Evolutionary conservation across 23 tunicate genomes (phyloP).

Genomic region (Clavelina lepadiformis): DNA sequence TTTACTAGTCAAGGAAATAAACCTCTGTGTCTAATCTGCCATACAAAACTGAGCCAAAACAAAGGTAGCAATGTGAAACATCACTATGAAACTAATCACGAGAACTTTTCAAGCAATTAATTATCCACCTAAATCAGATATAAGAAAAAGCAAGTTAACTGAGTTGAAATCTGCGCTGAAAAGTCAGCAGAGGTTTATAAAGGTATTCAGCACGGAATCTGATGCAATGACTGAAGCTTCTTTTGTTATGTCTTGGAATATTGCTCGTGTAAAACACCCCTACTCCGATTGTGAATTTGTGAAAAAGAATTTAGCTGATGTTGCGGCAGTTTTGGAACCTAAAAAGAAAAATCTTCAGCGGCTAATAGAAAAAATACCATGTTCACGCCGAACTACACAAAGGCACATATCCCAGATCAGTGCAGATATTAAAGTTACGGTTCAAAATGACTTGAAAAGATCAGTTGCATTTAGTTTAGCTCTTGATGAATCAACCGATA

Average conservation of each 20-base stretch:
- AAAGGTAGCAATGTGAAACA: too few species aligned
- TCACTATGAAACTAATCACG: too few species aligned
- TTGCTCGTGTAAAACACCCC: slow-evolving; percentile 2
- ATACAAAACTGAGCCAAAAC: too few species aligned
- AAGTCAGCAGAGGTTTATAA: slow-evolving; percentile 22
- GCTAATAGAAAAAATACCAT: slow-evolving; percentile 9
- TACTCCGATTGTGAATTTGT: slow-evolving; percentile 11
- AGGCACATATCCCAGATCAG: slow-evolving; percentile 18
- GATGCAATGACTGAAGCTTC: slow-evolving; percentile 28
- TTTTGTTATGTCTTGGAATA: slow-evolving; percentile 25
- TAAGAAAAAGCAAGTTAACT: slow-evolving; percentile 27
- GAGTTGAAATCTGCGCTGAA: slow-evolving; percentile 26
- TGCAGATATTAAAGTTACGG: slow-evolving; percentile 15
- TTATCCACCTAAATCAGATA: slow-evolving; percentile 31
- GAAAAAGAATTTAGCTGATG: slow-evolving; percentile 10
- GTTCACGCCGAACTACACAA: slow-evolving; percentile 8
- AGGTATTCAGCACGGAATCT: slow-evolving; percentile 16
- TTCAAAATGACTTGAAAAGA: slow-evolving; percentile 18
- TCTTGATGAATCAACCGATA: slow-evolving; percentile 30
- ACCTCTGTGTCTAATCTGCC: too few species aligned
- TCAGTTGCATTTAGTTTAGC: slow-evolving; percentile 30
- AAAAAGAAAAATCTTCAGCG: slow-evolving; percentile 21
- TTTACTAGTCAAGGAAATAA: too few species aligned
- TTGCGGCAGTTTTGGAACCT: slow-evolving; percentile 19
- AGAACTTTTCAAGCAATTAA: too few species aligned